Conservation (phyloP, 2,113 vertebrate species). For the Malaclemys terrapin region DNA sequence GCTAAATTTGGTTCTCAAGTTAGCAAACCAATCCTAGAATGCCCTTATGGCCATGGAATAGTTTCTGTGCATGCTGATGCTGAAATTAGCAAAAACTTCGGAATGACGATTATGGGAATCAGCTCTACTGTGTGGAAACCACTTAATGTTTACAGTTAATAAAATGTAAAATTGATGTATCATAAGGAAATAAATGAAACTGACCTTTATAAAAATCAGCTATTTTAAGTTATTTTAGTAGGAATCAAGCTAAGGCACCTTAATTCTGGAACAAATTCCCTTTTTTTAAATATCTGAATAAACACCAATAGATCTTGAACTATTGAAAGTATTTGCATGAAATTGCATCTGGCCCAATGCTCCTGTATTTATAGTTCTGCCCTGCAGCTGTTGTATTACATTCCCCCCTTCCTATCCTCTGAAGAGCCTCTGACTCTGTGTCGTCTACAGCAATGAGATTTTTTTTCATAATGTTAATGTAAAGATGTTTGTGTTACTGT, state of each 20-base stretch:
- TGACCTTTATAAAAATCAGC: slow-evolving; percentile 69
- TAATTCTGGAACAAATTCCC: slow-evolving; percentile 68
- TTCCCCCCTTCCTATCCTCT: slow-evolving; percentile 68
- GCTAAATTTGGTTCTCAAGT: neutral
- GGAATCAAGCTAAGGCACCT: slow-evolving; percentile 77
- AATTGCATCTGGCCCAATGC: slow-evolving; percentile 72
- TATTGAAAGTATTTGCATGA: slow-evolving; percentile 81
- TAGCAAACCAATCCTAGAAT: slow-evolving; percentile 7
- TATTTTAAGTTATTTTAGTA: slow-evolving; percentile 70
- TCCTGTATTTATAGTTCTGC: slow-evolving; percentile 75
- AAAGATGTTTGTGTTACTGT: slow-evolving; percentile 85
- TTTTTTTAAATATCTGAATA: slow-evolving; percentile 65
- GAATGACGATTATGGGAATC: neutral
- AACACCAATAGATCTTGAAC: slow-evolving; percentile 73
- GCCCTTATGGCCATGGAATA: neutral
- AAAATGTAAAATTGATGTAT: neutral
- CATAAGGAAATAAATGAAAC: slow-evolving; percentile 53
- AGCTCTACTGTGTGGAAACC: neutral
- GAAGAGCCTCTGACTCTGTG: slow-evolving; percentile 73
- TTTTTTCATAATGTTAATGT: slow-evolving; percentile 80
- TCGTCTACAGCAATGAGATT: slow-evolving; percentile 78
- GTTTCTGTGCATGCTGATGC: neutral
- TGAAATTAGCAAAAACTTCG: slow-evolving; percentile 2
- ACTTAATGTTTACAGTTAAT: neutral
- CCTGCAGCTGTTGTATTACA: slow-evolving; percentile 66